Evolutionary conservation across 2,797 vertebrate genomes (phyloP).

Genomic region (Lepilemur ruficaudatus): DNA sequence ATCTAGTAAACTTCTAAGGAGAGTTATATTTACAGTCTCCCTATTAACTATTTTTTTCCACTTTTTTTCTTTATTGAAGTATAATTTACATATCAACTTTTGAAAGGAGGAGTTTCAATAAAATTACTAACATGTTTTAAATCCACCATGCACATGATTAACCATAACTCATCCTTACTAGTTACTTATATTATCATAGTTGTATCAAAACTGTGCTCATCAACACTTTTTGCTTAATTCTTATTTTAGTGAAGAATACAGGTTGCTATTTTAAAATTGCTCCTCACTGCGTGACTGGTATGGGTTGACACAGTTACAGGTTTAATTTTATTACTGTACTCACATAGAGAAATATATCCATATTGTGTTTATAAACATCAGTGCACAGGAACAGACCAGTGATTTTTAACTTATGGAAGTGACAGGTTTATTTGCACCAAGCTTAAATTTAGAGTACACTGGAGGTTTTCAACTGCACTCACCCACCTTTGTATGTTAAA

Average conservation of each 20-base stretch:
- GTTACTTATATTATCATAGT: background rate
- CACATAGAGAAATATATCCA: background rate
- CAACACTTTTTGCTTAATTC: background rate
- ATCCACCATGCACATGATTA: background rate
- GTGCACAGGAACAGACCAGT: background rate
- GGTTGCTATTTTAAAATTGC: background rate
- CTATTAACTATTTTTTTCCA: conserved; percentile 70
- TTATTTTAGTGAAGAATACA: background rate
- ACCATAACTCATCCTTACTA: background rate
- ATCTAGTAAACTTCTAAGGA: conserved; percentile 57
- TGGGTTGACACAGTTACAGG: background rate
- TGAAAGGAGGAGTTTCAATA: background rate
- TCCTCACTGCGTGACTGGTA: background rate
- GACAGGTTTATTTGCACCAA: background rate
- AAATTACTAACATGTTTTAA: background rate
- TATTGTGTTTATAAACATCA: background rate
- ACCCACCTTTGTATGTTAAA: conserved; percentile 11
- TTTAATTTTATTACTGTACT: background rate
- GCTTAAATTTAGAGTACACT: background rate
- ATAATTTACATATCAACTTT: background rate
- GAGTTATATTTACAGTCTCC: conserved; percentile 69
- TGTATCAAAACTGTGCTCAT: background rate
- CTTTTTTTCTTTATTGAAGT: too few species aligned
- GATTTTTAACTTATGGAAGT: background rate
- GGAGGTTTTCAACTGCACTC: background rate